Base-by-base conservation (phyloP, 2,888 invertebrate species). In the Oxystoma pomonae region DNA sequence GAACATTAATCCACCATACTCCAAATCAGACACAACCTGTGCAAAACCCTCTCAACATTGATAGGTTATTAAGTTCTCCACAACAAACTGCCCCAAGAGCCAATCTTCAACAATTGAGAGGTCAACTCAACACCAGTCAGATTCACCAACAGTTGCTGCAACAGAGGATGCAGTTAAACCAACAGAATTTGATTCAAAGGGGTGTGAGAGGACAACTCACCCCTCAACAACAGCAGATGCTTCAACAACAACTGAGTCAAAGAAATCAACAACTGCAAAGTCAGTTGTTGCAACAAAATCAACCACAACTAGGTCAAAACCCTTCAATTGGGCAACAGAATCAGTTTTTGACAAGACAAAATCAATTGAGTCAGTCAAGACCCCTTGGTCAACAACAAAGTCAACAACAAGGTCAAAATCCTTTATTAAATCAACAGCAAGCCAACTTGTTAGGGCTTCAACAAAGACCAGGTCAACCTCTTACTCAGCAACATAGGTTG, bases 1-100 rank as follows among this genome's bases (percentile, higher is more conserved):
- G 77, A 56, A 76, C 76, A 67, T 72, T 79, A 51, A 80, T 81
- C 2, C 81, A 81, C 65, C 77, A 81, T 67, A 71, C 77, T 2
- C 75, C 77, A 2, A 81, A 72, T 53, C 77, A 76, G 57, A 73
- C 72, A 69, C 69, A 61, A 71, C 63, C 63, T 12, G 71, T 71
- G 67, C 73, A 75, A 64, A 72, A 70, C 64, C 69, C 72, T 67
- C 53, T 68, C n/a, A 71, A 70, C 59, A 67, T 74, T 7, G 71
- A 68, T 60, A 65, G 75, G 16, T 72, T 79, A 65, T 71, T 80
- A 58, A 73, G 77, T 35, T 62, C 64, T 17, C 50, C 55, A 1
- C 56, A 51, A 57, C 20, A 56, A 17, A 74, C 79, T 65, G 71
- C 74, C 22, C 66, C 70, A 50, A 73, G 72, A 68, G 68, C 67